Percentiles rank a stretch among this genome's conserved stretches.
phyloP scores from a whole-genome alignment of 1,140 invertebrate genomes.

The Contarinia nasturtii region DNA sequence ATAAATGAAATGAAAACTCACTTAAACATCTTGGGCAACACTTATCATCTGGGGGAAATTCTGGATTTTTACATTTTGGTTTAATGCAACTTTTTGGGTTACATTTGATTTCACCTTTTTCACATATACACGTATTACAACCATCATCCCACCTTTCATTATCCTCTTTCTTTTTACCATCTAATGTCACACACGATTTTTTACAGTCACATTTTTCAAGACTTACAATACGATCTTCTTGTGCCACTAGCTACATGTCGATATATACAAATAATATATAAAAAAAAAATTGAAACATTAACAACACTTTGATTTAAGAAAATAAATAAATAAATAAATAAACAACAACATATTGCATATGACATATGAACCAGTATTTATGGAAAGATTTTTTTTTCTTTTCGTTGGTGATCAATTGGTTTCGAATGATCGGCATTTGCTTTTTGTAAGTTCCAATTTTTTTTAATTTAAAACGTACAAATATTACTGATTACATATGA shows the following conservation, averaged over 20 bases:
- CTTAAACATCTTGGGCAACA: constrained; percentile 74
- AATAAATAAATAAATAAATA: no score
- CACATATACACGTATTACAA: constrained; percentile 66
- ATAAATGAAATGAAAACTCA: constrained; percentile 20
- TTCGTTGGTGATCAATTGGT: no score
- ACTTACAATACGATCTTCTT: constrained; percentile 51
- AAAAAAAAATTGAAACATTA: background rate
- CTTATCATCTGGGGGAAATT: constrained; percentile 46
- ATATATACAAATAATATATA: background rate
- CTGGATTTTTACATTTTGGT: constrained; percentile 58
- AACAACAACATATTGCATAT: no score
- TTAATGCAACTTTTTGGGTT: constrained; percentile 54
- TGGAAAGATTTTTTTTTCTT: no score
- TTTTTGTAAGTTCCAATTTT: no score
- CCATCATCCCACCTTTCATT: constrained; percentile 62
- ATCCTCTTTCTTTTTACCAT: constrained; percentile 59
- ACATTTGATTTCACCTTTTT: constrained; percentile 69
- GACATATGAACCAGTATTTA: no score
- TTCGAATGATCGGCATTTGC: no score
- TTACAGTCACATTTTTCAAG: constrained; percentile 79
- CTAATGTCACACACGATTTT: constrained; percentile 56
- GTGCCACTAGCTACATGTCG: constrained; percentile 43
- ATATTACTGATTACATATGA: no score
- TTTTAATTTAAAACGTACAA: no score
- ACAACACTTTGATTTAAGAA: background rate